Conservation (phyloP, 1,140 invertebrate species). For the Drosophila nikananu region DNA sequence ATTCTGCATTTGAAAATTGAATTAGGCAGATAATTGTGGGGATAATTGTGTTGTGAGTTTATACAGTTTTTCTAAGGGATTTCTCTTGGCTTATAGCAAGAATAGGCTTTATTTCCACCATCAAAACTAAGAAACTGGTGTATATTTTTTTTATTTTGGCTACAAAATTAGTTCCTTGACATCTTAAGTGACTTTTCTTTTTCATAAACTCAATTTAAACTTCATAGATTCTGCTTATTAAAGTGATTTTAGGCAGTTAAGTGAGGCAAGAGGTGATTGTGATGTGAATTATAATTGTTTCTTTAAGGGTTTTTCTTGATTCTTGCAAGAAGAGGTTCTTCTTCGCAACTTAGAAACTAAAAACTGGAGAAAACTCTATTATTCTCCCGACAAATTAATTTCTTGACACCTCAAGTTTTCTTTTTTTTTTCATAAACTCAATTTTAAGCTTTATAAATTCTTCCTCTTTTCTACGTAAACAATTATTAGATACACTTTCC, state of each 20-base stretch:
- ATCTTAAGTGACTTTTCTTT: not conserved
- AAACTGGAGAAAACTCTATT: not conserved
- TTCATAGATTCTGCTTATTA: too few species aligned
- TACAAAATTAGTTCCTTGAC: not conserved
- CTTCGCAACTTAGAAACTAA: not conserved
- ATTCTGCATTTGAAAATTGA: not conserved
- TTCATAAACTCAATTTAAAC: not conserved
- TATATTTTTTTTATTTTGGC: too few species aligned
- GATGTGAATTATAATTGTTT: not conserved
- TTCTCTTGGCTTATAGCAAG: too few species aligned
- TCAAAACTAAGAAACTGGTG: not conserved
- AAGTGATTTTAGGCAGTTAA: not conserved
- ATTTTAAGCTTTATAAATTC: not conserved
- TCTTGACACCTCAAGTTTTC: not conserved
- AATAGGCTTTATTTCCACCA: too few species aligned
- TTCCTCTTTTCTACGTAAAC: accelerated
- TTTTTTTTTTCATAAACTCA: not conserved
- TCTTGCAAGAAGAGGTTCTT: not conserved
- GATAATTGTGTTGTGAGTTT: not conserved
- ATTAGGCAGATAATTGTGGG: not conserved
- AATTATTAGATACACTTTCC: too few species aligned
- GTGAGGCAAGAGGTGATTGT: not conserved
- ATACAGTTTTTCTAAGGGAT: not conserved
- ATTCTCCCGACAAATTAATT: not conserved
- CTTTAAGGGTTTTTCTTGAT: too few species aligned